These are phyloP conservation scores for Morelia viridis DNA, from an alignment of 2,797 vertebrate genomes.

Conservation along the genomic window DNA sequence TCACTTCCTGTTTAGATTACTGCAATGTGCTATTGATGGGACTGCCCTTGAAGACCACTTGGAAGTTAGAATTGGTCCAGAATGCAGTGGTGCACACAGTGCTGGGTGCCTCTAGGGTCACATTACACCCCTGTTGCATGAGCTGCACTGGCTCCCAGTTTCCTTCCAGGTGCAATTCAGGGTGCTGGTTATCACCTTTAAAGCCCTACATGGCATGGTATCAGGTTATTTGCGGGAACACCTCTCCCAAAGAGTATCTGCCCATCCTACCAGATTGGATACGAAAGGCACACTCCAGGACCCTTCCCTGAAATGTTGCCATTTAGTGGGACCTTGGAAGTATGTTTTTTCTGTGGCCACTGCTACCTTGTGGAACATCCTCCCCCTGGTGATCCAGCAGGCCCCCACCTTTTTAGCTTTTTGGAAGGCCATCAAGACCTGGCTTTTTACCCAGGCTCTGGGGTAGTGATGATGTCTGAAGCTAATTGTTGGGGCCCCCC, in stretches of 20 bases:
- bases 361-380: no score
- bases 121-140: not conserved
- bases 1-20: not conserved
- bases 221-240: not conserved
- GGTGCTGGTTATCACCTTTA: not conserved
- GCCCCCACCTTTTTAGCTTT: no score
- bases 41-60: not conserved
- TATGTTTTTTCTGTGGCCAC: no score
- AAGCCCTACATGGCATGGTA: not conserved
- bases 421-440: no score
- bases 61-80: not conserved
- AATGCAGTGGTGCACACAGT: not conserved
- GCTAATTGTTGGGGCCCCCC: no score
- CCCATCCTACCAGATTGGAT: not conserved
- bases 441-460: no score
- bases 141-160: not conserved
- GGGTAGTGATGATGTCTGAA: no score
- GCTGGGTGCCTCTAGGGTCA: not conserved
- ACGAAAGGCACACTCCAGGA: not conserved
- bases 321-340: no score
- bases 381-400: no score
- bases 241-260: not conserved
- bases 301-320: no score
- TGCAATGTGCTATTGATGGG: not conserved
- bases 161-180: not conserved